Percentiles rank a stretch among this genome's conserved stretches.
phyloP scores from a whole-genome alignment of 1,140 invertebrate genomes.

The Saxidomus purpurata region DNA sequence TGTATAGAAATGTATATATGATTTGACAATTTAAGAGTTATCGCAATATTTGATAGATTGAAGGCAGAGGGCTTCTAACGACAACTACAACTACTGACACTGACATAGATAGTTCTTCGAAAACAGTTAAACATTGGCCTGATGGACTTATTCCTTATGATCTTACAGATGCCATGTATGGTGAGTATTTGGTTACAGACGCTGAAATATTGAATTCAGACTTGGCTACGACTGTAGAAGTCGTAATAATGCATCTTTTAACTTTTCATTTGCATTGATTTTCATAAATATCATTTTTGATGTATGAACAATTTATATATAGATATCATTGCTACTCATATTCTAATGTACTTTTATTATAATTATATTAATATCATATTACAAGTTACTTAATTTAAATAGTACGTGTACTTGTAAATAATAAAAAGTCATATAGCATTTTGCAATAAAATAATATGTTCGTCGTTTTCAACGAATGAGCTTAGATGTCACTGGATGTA shows the following conservation, averaged over 20 bases:
- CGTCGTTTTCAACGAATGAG: too few species aligned
- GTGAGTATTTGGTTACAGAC: conserved; percentile 19
- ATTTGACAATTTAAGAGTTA: neutral
- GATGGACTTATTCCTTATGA: conserved; percentile 42
- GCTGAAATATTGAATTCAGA: neutral
- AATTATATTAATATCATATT: too few species aligned
- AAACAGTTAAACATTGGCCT: conserved; percentile 27
- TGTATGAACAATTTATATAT: too few species aligned
- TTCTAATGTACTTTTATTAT: too few species aligned
- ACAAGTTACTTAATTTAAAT: too few species aligned
- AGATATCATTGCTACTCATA: too few species aligned
- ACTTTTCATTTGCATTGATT: neutral
- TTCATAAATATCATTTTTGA: too few species aligned
- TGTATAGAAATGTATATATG: too few species aligned
- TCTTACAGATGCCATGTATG: conserved; percentile 28
- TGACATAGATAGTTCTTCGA: neutral
- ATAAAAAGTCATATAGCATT: too few species aligned
- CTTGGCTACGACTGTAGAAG: neutral
- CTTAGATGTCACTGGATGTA: too few species aligned
- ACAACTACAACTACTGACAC: neutral
- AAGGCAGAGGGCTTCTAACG: neutral
- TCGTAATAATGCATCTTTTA: neutral
- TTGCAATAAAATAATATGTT: too few species aligned
- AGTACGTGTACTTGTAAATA: too few species aligned
- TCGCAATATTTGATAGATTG: neutral